These are phyloP conservation scores for Onychostoma macrolepis DNA, from an alignment of 2,113 vertebrate genomes.

Conservation along the genomic window DNA sequence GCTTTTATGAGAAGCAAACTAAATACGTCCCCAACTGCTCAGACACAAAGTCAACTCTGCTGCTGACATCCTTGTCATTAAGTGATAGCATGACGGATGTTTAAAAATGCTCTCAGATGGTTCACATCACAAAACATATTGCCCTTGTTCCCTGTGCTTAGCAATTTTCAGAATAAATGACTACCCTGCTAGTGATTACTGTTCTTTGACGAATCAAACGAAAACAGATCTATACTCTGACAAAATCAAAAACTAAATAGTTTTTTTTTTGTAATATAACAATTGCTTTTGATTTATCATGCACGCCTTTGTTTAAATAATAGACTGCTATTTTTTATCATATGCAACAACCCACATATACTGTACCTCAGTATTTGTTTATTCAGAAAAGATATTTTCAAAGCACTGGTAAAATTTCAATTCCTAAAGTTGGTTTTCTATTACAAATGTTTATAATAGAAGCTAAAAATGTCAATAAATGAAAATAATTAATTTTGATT, in stretches of 20 bases:
- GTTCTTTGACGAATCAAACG: background rate
- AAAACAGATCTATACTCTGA: background rate
- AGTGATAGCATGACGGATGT: slow-evolving; percentile 20
- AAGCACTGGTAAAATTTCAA: background rate
- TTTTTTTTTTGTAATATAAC: background rate
- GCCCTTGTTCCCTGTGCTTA: background rate
- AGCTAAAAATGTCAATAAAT: background rate
- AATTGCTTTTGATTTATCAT: background rate
- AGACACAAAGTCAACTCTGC: background rate
- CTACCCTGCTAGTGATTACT: background rate
- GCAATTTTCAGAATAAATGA: background rate
- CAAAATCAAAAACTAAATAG: background rate
- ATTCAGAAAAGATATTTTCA: background rate
- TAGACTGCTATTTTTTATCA: background rate
- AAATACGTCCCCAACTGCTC: slow-evolving; percentile 1
- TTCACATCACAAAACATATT: background rate
- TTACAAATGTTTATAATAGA: background rate
- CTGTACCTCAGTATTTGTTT: background rate
- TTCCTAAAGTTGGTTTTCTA: background rate
- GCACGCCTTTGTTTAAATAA: background rate
- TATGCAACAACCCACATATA: background rate
- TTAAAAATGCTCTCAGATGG: slow-evolving; percentile 3
- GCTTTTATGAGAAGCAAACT: slow-evolving; percentile 6
- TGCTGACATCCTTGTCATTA: slow-evolving; percentile 11
- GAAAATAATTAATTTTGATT: background rate